Percentiles rank a stretch among this genome's conserved stretches.
Conservation (phyloP, 2,888 invertebrate genomes). For the Conus canariensis region DNA sequence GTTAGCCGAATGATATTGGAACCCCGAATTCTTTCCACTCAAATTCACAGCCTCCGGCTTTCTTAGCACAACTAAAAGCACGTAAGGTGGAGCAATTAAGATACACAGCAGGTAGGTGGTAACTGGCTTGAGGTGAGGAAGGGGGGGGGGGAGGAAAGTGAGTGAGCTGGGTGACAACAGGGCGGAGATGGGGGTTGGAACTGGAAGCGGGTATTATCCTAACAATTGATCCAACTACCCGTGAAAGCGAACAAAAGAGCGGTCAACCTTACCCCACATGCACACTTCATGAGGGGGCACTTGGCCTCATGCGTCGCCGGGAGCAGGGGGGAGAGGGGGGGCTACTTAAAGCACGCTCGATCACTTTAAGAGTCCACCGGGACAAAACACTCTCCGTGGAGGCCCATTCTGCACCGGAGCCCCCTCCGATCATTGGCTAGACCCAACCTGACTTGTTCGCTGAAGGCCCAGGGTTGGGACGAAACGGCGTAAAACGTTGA, state of each 20-base stretch:
- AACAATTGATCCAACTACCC: not conserved
- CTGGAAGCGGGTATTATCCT: not conserved
- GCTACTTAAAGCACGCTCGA: conserved; percentile 30
- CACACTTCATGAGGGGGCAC: not conserved
- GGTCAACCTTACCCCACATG: not conserved
- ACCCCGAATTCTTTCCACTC: not conserved
- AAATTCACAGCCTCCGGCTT: not conserved
- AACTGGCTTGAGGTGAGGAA: not conserved
- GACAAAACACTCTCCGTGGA: not conserved
- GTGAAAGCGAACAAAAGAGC: not conserved
- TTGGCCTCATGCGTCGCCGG: not conserved
- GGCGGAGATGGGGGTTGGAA: not conserved
- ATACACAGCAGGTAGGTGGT: not conserved
- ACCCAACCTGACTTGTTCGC: not conserved
- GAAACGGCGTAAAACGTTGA: not conserved
- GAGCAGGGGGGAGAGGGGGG: not conserved
- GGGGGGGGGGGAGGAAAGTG: not conserved
- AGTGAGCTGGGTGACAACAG: no score
- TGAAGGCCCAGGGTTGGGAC: no score
- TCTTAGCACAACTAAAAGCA: not conserved
- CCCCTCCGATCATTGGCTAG: not conserved
- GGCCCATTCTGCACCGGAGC: not conserved
- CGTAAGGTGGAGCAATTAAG: not conserved
- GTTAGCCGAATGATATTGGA: not conserved
- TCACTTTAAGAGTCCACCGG: not conserved